Evolutionary conservation across 2,113 vertebrate genomes (phyloP).

Genomic region (Aramus guarauna): DNA sequence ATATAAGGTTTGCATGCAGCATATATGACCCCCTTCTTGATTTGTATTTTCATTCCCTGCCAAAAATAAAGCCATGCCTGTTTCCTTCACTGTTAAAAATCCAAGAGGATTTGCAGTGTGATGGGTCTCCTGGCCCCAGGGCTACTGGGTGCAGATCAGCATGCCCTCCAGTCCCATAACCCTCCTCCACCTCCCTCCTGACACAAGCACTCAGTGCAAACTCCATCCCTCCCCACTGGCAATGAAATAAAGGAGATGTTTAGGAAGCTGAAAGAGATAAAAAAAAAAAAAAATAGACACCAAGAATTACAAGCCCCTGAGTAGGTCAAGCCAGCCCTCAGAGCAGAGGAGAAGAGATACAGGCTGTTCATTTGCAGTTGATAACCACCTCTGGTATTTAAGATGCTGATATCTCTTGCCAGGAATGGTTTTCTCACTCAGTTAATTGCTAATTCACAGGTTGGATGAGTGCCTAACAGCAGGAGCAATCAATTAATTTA

Average conservation of each 20-base stretch:
- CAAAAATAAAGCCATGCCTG: neutral
- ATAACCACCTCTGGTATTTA: slow-evolving; percentile 14
- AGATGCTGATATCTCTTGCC: neutral
- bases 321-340: neutral
- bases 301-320: neutral
- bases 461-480: slow-evolving; percentile 37
- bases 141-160: no score
- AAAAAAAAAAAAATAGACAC: neutral
- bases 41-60: neutral
- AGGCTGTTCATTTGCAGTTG: neutral
- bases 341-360: neutral
- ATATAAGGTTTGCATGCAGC: neutral
- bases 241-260: neutral
- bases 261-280: neutral
- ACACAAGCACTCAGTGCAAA: neutral
- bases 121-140: neutral
- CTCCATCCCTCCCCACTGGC: rapidly evolving
- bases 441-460: slow-evolving; percentile 36
- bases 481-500: slow-evolving; percentile 48
- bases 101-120: neutral
- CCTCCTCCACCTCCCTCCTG: neutral
- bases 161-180: neutral
- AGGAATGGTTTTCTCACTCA: slow-evolving; percentile 30
- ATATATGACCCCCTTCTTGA: neutral
- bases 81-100: neutral